Base-by-base conservation (phyloP, 2,888 invertebrate species). In the Chrysolina haemoptera region DNA sequence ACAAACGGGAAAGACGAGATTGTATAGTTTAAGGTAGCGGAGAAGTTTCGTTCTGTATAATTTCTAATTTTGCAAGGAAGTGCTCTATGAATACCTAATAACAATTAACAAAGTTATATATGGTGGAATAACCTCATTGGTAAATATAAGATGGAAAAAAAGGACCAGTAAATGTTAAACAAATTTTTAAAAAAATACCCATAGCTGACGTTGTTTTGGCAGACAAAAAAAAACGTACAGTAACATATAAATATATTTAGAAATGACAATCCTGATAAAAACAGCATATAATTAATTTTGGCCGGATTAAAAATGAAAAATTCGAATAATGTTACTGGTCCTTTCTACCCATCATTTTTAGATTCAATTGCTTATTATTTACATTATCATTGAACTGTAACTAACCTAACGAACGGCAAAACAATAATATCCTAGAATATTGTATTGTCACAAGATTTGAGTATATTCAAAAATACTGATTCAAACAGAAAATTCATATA, bases 401-500 rank as follows among this genome's bases (percentile, higher is more conserved):
- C 64, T 65, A 65, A 68, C 68, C 73, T 73, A 70, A 70, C 67
- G 18, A 67, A 74, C 71, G 62, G 71, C 48, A 43, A 43, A 64
- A 76, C 46, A 76, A 74, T 76, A 74, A 78, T 74, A 80, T 81
- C 76, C 78, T 83, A 82, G 78, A 79, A 81, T 83, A 83, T 83
- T 83, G 86, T 87, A 87, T 87, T 87, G 87, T 87, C 87, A 85
- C 85, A 85, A 85, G 86, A 85, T 87, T 83, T 86, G 86, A 86
- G 86, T 86, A 86, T 82, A 80, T 79, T 76, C 69, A 77, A 77
- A 74, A 80, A 80, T 82, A 82, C 81, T 81, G 79, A 80, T 80
- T 80, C 55, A 63, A 72, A 70, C 66, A 64, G 69, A 76, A 70
- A 64, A 67, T 64, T 68, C 65, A 73, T 69, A 77, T 76, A 75